These are phyloP conservation scores for Spisula subtruncata DNA, from an alignment of 2,888 invertebrate genomes.

Conservation along the genomic window DNA sequence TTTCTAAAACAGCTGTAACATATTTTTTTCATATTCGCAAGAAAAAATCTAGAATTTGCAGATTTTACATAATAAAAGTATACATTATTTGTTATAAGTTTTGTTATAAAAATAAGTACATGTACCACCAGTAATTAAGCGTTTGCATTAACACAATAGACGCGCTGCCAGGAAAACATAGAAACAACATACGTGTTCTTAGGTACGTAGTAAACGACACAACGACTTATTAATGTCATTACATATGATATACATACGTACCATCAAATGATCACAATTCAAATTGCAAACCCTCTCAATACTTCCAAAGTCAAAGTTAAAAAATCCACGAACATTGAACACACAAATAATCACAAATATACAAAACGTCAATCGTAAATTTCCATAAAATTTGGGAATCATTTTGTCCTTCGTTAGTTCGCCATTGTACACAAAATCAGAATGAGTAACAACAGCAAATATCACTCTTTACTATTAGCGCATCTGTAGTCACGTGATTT, in stretches of 20 bases:
- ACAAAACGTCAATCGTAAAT: slow-evolving; percentile 39
- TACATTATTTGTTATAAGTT: no score
- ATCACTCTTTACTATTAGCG: slow-evolving; percentile 32
- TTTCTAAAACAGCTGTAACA: no score
- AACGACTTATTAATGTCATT: background rate
- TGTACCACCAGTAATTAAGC: no score
- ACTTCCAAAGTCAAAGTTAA: slow-evolving; percentile 27
- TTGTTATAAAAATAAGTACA: no score
- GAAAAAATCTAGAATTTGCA: no score
- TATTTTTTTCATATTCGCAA: no score
- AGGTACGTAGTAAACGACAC: background rate
- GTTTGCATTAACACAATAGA: no score
- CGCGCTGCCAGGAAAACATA: no score
- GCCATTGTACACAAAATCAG: slow-evolving; percentile 49
- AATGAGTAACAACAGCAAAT: slow-evolving; percentile 38
- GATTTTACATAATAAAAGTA: no score
- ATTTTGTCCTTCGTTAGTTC: slow-evolving; percentile 46
- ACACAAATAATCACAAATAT: slow-evolving; percentile 30
- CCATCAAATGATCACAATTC: slow-evolving; percentile 40
- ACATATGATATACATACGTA: slow-evolving; percentile 13
- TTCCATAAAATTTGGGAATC: slow-evolving; percentile 37
- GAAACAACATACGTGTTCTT: no score
- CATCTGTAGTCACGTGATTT: slow-evolving; percentile 37
- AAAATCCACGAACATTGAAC: slow-evolving; percentile 32
- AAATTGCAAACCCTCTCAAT: slow-evolving; percentile 25